Evolutionary conservation across 1,140 invertebrate species (phyloP).

Genomic region (Apolygus lucorum): DNA sequence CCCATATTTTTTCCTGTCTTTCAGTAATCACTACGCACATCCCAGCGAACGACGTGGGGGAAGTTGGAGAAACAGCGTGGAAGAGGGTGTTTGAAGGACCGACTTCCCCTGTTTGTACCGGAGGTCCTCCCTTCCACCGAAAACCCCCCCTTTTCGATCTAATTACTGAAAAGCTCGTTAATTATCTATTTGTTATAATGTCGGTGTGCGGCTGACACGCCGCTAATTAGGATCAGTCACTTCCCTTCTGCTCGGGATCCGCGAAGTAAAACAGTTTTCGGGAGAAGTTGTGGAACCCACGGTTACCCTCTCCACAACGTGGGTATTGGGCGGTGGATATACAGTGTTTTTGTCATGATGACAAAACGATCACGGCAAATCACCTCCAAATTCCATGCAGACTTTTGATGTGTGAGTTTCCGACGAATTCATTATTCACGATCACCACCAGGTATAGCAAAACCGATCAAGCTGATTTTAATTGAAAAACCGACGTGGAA

Average conservation of each 20-base stretch:
- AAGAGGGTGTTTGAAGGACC: not conserved
- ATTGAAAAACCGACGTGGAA: no score
- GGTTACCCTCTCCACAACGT: no score
- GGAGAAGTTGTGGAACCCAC: not conserved
- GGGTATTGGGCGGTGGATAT: no score
- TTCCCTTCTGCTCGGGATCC: not conserved
- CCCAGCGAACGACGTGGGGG: not conserved
- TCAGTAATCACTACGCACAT: not conserved
- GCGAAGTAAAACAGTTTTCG: not conserved
- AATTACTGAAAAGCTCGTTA: slow-evolving; percentile 8
- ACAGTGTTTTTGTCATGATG: no score
- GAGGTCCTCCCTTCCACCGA: not conserved
- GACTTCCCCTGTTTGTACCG: no score
- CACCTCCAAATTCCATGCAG: no score
- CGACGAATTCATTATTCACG: no score
- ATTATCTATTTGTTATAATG: slow-evolving; percentile 17
- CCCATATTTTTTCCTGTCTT: not conserved
- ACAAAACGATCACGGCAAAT: no score
- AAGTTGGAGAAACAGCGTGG: not conserved
- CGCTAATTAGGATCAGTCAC: slow-evolving; percentile 11
- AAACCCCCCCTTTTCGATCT: not conserved
- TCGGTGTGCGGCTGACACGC: slow-evolving; percentile 10
- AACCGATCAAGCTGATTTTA: no score
- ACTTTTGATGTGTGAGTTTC: no score
- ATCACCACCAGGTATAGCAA: no score